Evolutionary conservation across 2,888 invertebrate species (phyloP), one percentile per base, ranked within the genome.

Genomic region (Neoscelio sp.): DNA sequence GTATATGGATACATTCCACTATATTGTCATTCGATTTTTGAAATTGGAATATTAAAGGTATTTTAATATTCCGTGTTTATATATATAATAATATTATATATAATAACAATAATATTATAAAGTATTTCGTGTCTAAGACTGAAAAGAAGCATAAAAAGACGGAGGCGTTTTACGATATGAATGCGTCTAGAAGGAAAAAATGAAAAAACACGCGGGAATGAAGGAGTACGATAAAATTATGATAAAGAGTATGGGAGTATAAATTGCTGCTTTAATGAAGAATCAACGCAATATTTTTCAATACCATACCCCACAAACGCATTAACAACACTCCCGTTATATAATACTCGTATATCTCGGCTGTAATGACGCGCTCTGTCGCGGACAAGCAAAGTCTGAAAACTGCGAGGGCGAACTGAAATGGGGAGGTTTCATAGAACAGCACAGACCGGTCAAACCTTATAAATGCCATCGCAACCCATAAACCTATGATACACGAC

Each of bases 331-430:
- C 83, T 82, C 82, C 77, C 80, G 81, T 81, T 77, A 81, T 81
- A 82, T 67, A 67, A 83, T 88, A n/a, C n/a, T n/a, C n/a, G n/a
- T n/a, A 87, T 83, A 87, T 87, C 87, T 86, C 75, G 56, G 65
- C 76, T 79, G 82, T 87, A 87, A 87, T 86, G 87, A 87, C 84
- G 82, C 86, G 84, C 68, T 83, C 74, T 60, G 74, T 80, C 75
- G 81, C 80, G 50, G 56, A 62, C 60, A 52, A 73, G 62, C 54
- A 78, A 80, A 68, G 67, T 67, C 67, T 42, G 58, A 62, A 60
- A 52, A 62, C 38, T 62, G 58, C 33, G 40, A 58, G 50, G 60
- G 70, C 46, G 64, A 48, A 28, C 28, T 12, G 10, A 56, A 71
- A 44, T 68, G 65, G 74, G 71, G 60, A 76, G 80, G 75, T 76